These are phyloP conservation scores for Cosmopolites sordidus DNA, from an alignment of 2,888 invertebrate genomes.

Conservation along the genomic window DNA sequence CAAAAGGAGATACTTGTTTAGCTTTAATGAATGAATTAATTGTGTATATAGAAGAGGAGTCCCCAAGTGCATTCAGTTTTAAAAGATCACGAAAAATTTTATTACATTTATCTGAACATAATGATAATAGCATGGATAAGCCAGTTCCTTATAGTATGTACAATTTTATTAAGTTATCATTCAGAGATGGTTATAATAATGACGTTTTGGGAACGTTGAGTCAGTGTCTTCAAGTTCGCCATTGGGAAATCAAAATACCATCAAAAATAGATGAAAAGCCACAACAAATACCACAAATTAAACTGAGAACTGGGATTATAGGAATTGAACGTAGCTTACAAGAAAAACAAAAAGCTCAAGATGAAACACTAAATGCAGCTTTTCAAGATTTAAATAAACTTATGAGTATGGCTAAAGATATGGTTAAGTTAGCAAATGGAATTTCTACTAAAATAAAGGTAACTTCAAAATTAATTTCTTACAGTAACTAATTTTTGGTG, in stretches of 20 bases:
- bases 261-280: constrained; percentile 31
- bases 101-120: constrained; percentile 63
- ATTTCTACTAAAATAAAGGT: constrained; percentile 86
- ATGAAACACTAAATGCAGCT: constrained; percentile 86
- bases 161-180: constrained; percentile 78
- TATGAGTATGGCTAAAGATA: constrained; percentile 96
- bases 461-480: too few relatives aligned
- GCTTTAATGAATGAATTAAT: constrained; percentile 68
- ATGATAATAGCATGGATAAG: constrained; percentile 52
- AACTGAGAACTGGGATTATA: constrained; percentile 83
- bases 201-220: constrained; percentile 61
- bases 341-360: constrained; percentile 85
- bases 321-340: constrained; percentile 93
- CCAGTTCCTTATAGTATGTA: constrained; percentile 68
- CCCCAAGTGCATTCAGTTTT: constrained; percentile 72
- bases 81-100: constrained; percentile 77
- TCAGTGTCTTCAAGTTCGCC: constrained; percentile 59
- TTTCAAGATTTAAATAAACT: constrained; percentile 93
- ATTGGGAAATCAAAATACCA: constrained; percentile 57
- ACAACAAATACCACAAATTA: constrained; percentile 53
- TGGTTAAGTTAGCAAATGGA: constrained; percentile 88
- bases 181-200: constrained; percentile 73
- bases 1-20: constrained; percentile 64
- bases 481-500: neutral
- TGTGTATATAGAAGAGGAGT: constrained; percentile 76